phyloP scores from a whole-genome alignment of 2,113 vertebrate species.

The Centropus bengalensis region DNA sequence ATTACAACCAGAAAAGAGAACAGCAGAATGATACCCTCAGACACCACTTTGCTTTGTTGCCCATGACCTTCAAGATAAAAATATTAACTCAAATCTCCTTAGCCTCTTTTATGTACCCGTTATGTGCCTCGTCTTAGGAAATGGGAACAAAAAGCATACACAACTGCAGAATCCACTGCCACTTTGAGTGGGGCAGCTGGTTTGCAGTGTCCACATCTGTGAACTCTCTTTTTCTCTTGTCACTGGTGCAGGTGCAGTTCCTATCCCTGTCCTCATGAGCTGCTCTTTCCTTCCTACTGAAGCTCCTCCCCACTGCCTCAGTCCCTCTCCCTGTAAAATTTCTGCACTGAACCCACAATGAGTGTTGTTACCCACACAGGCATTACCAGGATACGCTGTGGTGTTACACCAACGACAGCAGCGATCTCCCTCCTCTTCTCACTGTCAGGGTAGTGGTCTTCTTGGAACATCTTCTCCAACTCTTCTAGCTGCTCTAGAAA shows the following conservation, averaged over 20 bases:
- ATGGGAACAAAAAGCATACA: neutral
- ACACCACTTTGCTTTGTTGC: neutral
- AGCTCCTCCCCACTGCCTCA: neutral
- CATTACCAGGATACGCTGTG: slow-evolving; percentile 91
- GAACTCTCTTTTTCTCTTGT: neutral
- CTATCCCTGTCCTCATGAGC: neutral
- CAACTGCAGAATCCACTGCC: neutral
- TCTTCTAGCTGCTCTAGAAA: slow-evolving; percentile 89
- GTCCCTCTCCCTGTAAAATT: neutral
- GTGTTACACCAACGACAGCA: slow-evolving; percentile 86
- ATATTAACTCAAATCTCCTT: neutral
- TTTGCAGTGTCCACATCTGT: neutral
- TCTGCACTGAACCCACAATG: neutral
- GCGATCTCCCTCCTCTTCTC: slow-evolving; percentile 91
- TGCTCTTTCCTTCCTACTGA: neutral
- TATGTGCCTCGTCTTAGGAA: neutral
- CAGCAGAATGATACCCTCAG: neutral
- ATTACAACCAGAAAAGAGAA: neutral
- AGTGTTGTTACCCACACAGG: neutral
- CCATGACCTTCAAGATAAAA: neutral
- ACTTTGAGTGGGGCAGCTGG: neutral
- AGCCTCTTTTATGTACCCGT: neutral
- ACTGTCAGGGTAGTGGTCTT: slow-evolving; percentile 92
- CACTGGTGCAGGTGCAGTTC: neutral
- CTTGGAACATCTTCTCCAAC: slow-evolving; percentile 88